These are phyloP conservation scores for Anastrepha ludens DNA, from an alignment of 1,140 invertebrate genomes.

Conservation along the genomic window DNA sequence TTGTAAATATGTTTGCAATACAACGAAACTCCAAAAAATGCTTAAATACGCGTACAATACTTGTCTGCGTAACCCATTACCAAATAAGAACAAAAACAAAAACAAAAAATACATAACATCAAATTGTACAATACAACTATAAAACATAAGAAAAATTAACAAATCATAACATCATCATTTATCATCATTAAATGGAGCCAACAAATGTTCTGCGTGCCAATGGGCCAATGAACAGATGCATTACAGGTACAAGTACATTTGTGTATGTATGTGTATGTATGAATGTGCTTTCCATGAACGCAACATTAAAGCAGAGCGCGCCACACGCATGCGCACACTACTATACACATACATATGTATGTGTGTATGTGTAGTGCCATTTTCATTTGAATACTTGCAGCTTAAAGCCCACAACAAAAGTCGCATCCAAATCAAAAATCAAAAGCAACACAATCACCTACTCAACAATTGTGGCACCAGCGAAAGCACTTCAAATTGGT, in stretches of 20 bases:
- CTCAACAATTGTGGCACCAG: not conserved
- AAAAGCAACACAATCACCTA: not conserved
- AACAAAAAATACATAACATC: not conserved
- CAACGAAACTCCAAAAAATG: not conserved
- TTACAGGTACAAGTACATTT: not conserved
- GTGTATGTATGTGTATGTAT: not conserved
- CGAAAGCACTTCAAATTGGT: not conserved
- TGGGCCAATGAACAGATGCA: not conserved
- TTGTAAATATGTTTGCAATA: not conserved
- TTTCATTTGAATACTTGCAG: too few relatives aligned
- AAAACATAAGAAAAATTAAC: slow-evolving; percentile 46
- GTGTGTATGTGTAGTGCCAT: too few relatives aligned
- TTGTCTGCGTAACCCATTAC: not conserved
- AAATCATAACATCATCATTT: slow-evolving; percentile 53
- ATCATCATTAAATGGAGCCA: slow-evolving; percentile 52
- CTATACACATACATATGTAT: not conserved
- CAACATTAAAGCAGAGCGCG: not conserved
- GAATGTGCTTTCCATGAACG: not conserved
- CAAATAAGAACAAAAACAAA: not conserved
- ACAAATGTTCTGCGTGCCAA: slow-evolving; percentile 45
- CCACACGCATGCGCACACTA: not conserved
- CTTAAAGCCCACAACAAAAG: too few relatives aligned
- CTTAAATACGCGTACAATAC: slow-evolving; percentile 5
- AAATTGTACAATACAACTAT: not conserved
- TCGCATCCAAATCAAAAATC: not conserved